Percentiles rank a stretch among this genome's conserved stretches.
phyloP scores from a whole-genome alignment of 2,113 vertebrate species.

The Phalacrocorax brasilianus region DNA sequence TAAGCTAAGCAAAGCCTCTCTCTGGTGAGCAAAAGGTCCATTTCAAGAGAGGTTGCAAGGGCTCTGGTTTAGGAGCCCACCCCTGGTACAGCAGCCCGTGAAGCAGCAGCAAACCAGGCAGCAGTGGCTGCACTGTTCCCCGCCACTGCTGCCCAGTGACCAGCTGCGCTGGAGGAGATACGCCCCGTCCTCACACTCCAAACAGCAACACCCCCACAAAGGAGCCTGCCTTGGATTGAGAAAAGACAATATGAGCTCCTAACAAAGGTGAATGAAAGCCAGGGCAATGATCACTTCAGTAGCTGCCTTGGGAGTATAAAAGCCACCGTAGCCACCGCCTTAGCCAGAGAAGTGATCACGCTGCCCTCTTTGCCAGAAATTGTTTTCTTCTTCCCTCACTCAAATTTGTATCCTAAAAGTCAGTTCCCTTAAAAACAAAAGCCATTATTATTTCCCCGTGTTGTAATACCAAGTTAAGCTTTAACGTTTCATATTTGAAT shows the following conservation, averaged over 20 bases:
- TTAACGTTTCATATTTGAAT: background rate
- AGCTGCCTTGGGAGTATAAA: background rate
- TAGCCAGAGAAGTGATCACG: background rate
- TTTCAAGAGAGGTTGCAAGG: background rate
- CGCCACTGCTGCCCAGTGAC: background rate
- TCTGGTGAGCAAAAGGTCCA: background rate
- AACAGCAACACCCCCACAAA: background rate
- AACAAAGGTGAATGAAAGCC: background rate
- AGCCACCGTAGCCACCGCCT: background rate
- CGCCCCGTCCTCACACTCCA: background rate
- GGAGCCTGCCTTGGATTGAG: background rate
- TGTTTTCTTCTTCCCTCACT: background rate
- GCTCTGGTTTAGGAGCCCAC: background rate
- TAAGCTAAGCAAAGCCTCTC: background rate
- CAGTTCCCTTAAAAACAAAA: background rate
- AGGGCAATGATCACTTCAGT: background rate
- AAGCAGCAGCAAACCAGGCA: background rate
- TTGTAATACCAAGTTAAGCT: background rate
- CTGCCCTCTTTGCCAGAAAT: background rate
- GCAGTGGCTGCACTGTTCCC: background rate
- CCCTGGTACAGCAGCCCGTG: rapidly evolving
- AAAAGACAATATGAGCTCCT: background rate
- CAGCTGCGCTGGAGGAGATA: background rate
- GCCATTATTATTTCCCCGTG: background rate
- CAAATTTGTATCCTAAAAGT: background rate